Percentiles rank a stretch among this genome's conserved stretches.
Conservation (phyloP, 2,113 vertebrate species). For the Tenebrosternarchus preto region DNA sequence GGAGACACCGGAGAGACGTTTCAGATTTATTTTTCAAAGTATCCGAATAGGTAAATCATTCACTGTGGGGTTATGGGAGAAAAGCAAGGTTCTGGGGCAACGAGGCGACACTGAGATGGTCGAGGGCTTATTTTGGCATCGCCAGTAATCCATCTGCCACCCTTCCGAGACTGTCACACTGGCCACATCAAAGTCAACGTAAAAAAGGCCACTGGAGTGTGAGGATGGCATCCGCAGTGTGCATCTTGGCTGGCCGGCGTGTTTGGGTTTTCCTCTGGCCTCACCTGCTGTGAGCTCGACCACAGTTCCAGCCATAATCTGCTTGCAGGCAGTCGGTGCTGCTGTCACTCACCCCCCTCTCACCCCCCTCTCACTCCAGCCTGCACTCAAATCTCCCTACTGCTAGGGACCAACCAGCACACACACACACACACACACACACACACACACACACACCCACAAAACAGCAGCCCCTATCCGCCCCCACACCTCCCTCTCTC, state of each 20-base stretch:
- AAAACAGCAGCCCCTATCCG: background rate
- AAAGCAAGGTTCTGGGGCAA: background rate
- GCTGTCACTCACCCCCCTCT: slow-evolving; percentile 51
- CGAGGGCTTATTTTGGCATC: background rate
- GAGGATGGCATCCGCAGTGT: slow-evolving; percentile 22
- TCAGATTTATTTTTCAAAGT: slow-evolving; percentile 19
- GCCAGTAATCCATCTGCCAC: slow-evolving; percentile 18
- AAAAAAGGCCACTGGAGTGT: background rate
- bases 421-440: slow-evolving; percentile 27
- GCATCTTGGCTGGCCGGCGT: slow-evolving; percentile 14
- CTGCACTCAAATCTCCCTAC: background rate
- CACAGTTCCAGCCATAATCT: slow-evolving; percentile 17
- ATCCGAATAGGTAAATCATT: slow-evolving; percentile 10
- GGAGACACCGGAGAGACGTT: slow-evolving; percentile 63
- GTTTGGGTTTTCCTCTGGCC: slow-evolving; percentile 9
- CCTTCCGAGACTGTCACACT: background rate
- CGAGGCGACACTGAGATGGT: background rate
- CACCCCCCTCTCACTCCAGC: no score
- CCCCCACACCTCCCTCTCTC: background rate
- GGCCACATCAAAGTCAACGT: slow-evolving; percentile 30
- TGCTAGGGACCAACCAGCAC: no score
- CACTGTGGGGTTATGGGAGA: background rate
- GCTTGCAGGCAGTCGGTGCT: slow-evolving; percentile 11
- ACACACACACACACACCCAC: background rate
- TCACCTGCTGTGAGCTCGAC: slow-evolving; percentile 8